Evolutionary conservation across 1,140 invertebrate species (phyloP).

Genomic region (Drosophila fuyamai): DNA sequence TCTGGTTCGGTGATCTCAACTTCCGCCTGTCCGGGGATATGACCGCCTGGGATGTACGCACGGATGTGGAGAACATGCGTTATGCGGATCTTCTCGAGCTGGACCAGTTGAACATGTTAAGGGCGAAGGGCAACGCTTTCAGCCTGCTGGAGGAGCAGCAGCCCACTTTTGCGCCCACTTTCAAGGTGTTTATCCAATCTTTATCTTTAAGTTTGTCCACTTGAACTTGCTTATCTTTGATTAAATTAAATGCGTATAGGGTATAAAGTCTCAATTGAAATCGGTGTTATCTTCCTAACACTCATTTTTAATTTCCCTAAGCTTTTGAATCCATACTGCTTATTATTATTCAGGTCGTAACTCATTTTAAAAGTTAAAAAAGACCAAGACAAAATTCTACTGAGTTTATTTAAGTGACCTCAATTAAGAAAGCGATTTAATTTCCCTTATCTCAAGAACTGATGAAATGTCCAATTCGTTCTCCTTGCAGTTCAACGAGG

Average conservation of each 20-base stretch:
- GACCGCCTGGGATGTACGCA: constrained; percentile 89
- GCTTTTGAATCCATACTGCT: not conserved
- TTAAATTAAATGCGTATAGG: not conserved
- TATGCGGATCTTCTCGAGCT: constrained; percentile 88
- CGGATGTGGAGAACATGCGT: constrained; percentile 88
- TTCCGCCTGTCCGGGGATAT: constrained; percentile 91
- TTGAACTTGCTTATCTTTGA: not conserved
- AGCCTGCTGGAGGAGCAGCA: constrained; percentile 90
- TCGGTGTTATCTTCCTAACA: too few species aligned
- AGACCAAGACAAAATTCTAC: not conserved
- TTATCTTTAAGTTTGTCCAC: not conserved
- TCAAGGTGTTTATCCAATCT: constrained; percentile 86
- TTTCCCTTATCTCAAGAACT: constrained; percentile 1
- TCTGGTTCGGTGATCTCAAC: constrained; percentile 98
- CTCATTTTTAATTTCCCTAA: not conserved
- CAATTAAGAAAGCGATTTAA: not conserved
- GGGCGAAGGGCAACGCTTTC: constrained; percentile 91
- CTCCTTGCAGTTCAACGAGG: constrained; percentile 87
- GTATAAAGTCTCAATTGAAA: too few species aligned
- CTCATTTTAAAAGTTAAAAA: too few species aligned
- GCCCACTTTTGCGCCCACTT: constrained; percentile 94
- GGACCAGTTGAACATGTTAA: constrained; percentile 90
- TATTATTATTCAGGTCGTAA: too few species aligned
- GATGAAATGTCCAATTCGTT: not conserved
- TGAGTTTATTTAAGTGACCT: too few species aligned